Evolutionary conservation across 2,797 vertebrate genomes (phyloP).

Genomic region (Crypturellus tataupa): DNA sequence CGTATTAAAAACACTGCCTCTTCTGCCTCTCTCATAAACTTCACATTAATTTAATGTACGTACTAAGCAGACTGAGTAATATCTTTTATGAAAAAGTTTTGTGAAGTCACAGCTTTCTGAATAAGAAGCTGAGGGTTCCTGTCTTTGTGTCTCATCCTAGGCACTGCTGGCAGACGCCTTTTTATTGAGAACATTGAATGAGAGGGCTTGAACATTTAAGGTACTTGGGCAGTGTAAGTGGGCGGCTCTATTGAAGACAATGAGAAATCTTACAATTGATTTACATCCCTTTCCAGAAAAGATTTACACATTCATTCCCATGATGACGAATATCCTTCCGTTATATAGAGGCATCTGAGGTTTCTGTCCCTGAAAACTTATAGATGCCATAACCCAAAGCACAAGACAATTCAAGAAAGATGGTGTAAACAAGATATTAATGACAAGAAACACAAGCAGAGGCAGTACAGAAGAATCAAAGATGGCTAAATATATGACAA

Average conservation of each 20-base stretch:
- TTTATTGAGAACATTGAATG: not conserved
- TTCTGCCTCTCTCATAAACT: not conserved
- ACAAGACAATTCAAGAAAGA: not conserved
- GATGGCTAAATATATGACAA: not conserved
- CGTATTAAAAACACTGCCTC: not conserved
- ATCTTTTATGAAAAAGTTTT: not conserved
- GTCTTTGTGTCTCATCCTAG: not conserved
- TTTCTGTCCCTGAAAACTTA: not conserved
- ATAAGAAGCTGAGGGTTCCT: not conserved
- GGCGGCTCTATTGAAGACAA: not conserved
- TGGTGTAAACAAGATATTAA: not conserved
- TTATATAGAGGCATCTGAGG: not conserved
- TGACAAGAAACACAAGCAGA: not conserved
- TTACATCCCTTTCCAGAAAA: not conserved
- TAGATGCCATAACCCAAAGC: not conserved
- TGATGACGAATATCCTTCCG: not conserved
- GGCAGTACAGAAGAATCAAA: not conserved
- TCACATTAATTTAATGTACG: not conserved
- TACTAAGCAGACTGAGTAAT: not conserved
- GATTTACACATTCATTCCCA: accelerated
- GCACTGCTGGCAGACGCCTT: not conserved
- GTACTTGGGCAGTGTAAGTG: not conserved
- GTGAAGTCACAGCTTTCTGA: not conserved
- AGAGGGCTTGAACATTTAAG: not conserved
- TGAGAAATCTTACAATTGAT: not conserved